These are phyloP conservation scores for Drosophila obscura DNA, from an alignment of 1,140 invertebrate genomes.

Conservation along the genomic window DNA sequence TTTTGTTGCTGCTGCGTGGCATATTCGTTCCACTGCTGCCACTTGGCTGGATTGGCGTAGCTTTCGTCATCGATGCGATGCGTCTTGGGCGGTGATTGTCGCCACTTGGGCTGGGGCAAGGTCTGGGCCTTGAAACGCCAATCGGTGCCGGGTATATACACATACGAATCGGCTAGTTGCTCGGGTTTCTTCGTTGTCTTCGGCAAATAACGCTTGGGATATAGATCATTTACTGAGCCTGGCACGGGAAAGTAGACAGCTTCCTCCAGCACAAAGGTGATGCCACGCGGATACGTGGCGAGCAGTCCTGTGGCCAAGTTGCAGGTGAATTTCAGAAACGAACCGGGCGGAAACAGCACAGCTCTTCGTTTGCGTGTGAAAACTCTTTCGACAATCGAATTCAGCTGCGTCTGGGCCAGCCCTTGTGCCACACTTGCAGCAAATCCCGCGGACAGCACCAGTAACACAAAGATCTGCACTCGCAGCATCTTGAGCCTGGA, in stretches of 20 bases:
- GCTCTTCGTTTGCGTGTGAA: slow-evolving; percentile 63
- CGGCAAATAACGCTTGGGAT: slow-evolving; percentile 64
- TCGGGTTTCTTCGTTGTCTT: slow-evolving; percentile 51
- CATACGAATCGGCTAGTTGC: slow-evolving; percentile 31
- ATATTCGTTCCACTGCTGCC: slow-evolving; percentile 56
- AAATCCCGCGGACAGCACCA: slow-evolving; percentile 27
- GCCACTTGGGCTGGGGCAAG: slow-evolving; percentile 56
- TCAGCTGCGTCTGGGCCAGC: no score
- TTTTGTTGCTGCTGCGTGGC: slow-evolving; percentile 22
- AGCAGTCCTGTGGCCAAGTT: slow-evolving; percentile 58
- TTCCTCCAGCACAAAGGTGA: slow-evolving; percentile 64
- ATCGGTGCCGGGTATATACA: slow-evolving; percentile 70
- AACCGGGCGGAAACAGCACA: slow-evolving; percentile 65
- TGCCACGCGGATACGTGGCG: slow-evolving; percentile 60
- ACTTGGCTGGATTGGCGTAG: slow-evolving; percentile 51
- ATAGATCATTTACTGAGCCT: slow-evolving; percentile 54
- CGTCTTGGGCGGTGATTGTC: slow-evolving; percentile 37
- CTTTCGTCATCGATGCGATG: slow-evolving; percentile 60
- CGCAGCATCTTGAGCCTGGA: slow-evolving; percentile 43
- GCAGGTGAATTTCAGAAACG: slow-evolving; percentile 67
- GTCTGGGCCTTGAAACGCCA: slow-evolving; percentile 72
- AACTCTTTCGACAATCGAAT: slow-evolving; percentile 22
- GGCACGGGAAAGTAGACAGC: slow-evolving; percentile 72
- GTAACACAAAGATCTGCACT: slow-evolving; percentile 31
- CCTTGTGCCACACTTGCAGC: slow-evolving; percentile 8